Conservation (phyloP, 2,113 vertebrate species). For the Numida meleagris region DNA sequence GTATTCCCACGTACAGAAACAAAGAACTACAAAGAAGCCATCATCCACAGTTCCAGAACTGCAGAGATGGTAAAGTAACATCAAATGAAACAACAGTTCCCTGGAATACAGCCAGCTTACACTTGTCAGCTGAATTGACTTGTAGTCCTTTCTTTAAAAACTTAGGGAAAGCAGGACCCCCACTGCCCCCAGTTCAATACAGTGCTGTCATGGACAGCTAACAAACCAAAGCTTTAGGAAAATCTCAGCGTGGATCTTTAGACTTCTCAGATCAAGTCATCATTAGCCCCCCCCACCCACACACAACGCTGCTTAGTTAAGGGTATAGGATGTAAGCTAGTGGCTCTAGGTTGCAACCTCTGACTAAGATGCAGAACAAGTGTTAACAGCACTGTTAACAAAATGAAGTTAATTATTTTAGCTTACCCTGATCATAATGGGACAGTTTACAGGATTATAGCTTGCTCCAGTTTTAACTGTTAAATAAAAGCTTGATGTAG, state of each 20-base stretch:
- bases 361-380: background rate
- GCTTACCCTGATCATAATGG: background rate
- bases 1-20: background rate
- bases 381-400: background rate
- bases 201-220: fast-evolving
- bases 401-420: background rate
- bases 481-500: background rate
- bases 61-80: background rate
- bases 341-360: background rate
- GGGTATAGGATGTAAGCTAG: background rate
- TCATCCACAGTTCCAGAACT: fast-evolving
- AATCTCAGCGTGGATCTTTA: background rate
- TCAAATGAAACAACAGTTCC: background rate
- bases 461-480: background rate
- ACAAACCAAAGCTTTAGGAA: background rate
- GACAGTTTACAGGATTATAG: background rate
- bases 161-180: background rate
- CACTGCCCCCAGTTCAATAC: fast-evolving
- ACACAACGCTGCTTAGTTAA: fast-evolving
- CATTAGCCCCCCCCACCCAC: background rate
- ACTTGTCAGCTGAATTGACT: background rate
- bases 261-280: background rate
- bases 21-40: background rate
- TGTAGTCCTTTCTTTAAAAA: background rate
- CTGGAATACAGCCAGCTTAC: background rate